Conservation (phyloP, 2,888 invertebrate genomes). For the Euspilapteryx auroguttella region DNA sequence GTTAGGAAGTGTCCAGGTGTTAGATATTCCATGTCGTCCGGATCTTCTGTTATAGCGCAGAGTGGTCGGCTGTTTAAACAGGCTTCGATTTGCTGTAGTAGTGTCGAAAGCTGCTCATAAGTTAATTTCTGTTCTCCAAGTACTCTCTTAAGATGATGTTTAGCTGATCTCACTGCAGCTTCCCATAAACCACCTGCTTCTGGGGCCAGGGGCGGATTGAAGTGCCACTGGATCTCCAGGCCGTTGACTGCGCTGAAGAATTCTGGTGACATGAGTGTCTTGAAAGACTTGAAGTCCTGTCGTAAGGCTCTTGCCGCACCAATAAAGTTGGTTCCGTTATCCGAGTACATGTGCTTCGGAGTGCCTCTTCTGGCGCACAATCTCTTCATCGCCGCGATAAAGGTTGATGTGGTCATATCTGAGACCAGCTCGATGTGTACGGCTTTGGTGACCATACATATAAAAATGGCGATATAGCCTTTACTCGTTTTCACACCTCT, state of each 20-base stretch:
- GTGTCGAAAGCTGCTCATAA: conserved; percentile 2
- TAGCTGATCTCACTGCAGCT: conserved; percentile 1
- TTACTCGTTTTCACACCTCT: conserved; percentile 6
- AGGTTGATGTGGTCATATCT: conserved; percentile 3
- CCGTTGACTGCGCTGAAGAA: too few relatives aligned
- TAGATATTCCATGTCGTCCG: conserved; percentile 1
- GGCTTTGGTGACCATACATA: conserved; percentile 1
- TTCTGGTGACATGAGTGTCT: too few relatives aligned
- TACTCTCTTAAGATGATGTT: conserved; percentile 1
- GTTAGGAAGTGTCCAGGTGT: conserved; percentile 4
- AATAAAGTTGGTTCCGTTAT: too few relatives aligned
- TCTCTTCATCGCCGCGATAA: conserved; percentile 6
- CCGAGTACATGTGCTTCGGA: conserved; percentile 4
- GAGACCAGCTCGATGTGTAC: not conserved
- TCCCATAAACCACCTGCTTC: conserved; percentile 2
- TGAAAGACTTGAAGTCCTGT: too few relatives aligned
- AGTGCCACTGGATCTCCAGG: too few relatives aligned
- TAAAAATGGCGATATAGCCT: conserved; percentile 6
- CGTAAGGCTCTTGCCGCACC: too few relatives aligned
- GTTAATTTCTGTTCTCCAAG: conserved; percentile 3
- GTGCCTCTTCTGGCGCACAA: conserved; percentile 5
- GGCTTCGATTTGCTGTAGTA: conserved; percentile 3
- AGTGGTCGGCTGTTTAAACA: conserved; percentile 4
- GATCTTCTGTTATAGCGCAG: conserved; percentile 1
- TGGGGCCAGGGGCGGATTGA: conserved; percentile 2